Base-by-base conservation (phyloP, 2,888 invertebrate species). In the Euclidia mi region DNA sequence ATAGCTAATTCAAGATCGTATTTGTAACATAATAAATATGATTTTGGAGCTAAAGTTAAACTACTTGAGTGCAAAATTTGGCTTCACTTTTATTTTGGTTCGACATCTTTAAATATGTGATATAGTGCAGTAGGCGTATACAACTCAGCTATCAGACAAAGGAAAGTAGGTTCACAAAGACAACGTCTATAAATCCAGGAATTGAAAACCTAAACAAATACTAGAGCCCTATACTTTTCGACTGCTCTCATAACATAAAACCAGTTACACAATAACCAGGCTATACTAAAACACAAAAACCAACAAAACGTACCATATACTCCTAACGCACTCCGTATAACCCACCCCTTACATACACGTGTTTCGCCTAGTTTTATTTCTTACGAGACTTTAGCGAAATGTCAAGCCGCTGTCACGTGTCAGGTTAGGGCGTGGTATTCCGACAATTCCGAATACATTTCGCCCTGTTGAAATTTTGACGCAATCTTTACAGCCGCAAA, bases 291-390 rank as follows among this genome's bases (percentile, higher is more conserved):
- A 48, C 37, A 56, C 55, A 44, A 46, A 46, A 47, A 37, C 9
- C 48, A 29, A 44, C 56, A 49, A 47, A 44, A 28, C 40, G 35
- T 40, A 10, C 20, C 43, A 17, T 56, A 49, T 56, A 48, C 56
- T 28, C 32, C 38, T 15, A 47, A 44, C 44, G 42, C 34, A 43
- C 44, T 40, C 42, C 53, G 45, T 40, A 44, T 49, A 44, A 45
- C 29, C 31, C 56, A 42, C 44, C 49, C 44, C 35, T 45, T 1
- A 41, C 62, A 46, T 46, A 43, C 65, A 58, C 49, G 56, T 50
- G 48, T 61, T 64, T 65, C n/a, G 60, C 70, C 68, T 74, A 77
- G 69, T 79, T 78, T 73, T 76, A 79, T 73, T 65, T 64, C 66
- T 40, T 59, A 53, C 56, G 52, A 49, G 58, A 60, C 53, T 67